phyloP scores from a whole-genome alignment of 1,140 invertebrate species.

The Holcopasites calliopsidis region DNA sequence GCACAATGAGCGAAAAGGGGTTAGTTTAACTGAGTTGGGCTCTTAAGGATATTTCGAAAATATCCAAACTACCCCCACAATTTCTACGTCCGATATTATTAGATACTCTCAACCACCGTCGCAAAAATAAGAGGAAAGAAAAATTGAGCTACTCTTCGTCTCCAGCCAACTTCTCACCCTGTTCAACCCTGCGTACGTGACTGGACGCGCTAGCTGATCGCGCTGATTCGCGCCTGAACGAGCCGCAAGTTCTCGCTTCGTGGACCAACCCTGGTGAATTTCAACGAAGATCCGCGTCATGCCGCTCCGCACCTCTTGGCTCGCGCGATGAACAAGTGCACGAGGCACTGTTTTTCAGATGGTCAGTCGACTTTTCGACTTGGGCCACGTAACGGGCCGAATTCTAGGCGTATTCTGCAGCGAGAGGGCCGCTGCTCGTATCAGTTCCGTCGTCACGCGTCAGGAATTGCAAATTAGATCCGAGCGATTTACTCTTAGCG shows the following conservation, averaged over 20 bases:
- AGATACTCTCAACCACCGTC: too few species aligned
- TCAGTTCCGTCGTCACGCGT: constrained; percentile 27
- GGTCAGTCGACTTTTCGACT: not conserved
- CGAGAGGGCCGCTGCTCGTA: not conserved
- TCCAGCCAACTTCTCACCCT: not conserved
- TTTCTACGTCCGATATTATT: too few species aligned
- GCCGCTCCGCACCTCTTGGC: not conserved
- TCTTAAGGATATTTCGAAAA: too few species aligned
- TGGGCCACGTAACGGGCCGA: constrained; percentile 20
- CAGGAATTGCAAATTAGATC: constrained; percentile 52
- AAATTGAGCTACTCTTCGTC: not conserved
- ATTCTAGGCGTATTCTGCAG: constrained; percentile 12
- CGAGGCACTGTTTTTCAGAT: constrained; percentile 12
- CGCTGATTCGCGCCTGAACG: constrained; percentile 4
- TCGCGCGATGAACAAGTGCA: constrained; percentile 3
- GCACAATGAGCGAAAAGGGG: too few species aligned
- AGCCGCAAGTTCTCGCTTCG: not conserved
- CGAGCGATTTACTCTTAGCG: constrained; percentile 30
- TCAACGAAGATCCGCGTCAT: constrained; percentile 5
- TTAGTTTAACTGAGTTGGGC: too few species aligned
- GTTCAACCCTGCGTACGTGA: not conserved
- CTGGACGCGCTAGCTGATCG: not conserved
- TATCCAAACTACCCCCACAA: too few species aligned
- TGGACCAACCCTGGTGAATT: not conserved
- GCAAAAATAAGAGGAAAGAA: not conserved